These are phyloP conservation scores for Nesometra sesokonis DNA, from an alignment of 35 echinoderm and acorn worm species.

Conservation along the genomic window DNA sequence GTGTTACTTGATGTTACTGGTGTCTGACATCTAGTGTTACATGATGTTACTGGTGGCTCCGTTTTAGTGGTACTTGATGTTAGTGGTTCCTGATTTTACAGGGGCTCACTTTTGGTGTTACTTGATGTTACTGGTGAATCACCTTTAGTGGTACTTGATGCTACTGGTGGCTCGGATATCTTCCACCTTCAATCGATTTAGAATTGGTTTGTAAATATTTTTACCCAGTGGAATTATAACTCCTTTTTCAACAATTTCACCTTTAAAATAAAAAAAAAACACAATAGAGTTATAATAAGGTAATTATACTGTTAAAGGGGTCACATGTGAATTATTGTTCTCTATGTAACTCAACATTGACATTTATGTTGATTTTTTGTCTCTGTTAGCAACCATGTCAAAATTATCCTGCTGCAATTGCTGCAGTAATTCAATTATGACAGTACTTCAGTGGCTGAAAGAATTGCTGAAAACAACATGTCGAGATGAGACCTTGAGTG, in stretches of 20 bases:
- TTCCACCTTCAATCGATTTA: constrained; percentile 80
- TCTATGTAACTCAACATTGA: not conserved
- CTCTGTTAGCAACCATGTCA: no score
- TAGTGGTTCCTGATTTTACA: not conserved
- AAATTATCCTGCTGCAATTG: no score
- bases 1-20: no score
- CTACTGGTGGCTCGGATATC: constrained; percentile 59
- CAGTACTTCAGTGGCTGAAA: no score
- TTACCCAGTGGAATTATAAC: constrained; percentile 66
- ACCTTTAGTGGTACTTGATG: constrained; percentile 2
- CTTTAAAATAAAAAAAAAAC: constrained; percentile 17
- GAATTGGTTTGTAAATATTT: constrained; percentile 78
- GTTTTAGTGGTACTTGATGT: no score
- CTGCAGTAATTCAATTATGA: no score
- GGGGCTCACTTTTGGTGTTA: no score
- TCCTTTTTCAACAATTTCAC: constrained; percentile 77
- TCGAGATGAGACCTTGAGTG: no score
- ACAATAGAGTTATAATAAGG: not conserved
- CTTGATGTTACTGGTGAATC: no score
- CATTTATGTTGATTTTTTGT: not conserved
- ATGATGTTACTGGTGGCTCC: no score
- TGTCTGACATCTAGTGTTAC: no score
- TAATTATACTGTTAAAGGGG: not conserved
- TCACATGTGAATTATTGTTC: not conserved
- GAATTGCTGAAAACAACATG: no score